Percentiles rank a stretch among this genome's conserved stretches.
Evolutionary conservation across 2,888 invertebrate species (phyloP).

Genomic region (Chrysodeixis includens): DNA sequence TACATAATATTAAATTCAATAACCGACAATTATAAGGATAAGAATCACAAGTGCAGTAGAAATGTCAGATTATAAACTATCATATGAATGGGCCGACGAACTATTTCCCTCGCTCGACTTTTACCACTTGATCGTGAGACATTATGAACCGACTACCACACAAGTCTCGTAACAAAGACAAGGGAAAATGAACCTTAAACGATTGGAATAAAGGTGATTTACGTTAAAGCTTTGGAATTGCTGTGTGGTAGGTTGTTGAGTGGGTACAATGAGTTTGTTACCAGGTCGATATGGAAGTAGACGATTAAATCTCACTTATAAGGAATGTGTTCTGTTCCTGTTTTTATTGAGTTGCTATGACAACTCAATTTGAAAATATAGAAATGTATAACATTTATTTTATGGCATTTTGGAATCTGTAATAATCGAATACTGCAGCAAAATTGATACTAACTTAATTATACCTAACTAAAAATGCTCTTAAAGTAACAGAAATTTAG

Average conservation of each 20-base stretch:
- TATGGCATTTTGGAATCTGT: no score
- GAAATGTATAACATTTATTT: no score
- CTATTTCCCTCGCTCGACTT: conserved; percentile 52
- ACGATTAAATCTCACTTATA: conserved; percentile 9
- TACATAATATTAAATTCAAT: background rate
- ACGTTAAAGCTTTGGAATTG: background rate
- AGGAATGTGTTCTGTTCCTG: background rate
- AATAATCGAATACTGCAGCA: no score
- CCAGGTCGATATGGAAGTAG: conserved; percentile 21
- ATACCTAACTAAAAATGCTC: no score
- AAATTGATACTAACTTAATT: no score
- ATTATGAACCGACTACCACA: background rate
- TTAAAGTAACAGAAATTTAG: no score
- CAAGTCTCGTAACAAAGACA: background rate
- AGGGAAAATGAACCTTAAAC: background rate
- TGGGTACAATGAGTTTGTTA: conserved; percentile 26
- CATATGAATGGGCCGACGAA: conserved; percentile 31
- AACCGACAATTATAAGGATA: conserved; percentile 17
- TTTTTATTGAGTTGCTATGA: conserved; percentile 1
- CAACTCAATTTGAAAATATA: background rate
- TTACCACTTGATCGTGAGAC: conserved; percentile 28
- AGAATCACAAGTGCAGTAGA: conserved; percentile 18
- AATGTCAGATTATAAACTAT: conserved; percentile 28
- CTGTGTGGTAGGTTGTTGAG: background rate
- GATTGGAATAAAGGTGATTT: background rate